phyloP scores from a whole-genome alignment of 2,888 invertebrate species.

The Leptinotarsa haldemani region DNA sequence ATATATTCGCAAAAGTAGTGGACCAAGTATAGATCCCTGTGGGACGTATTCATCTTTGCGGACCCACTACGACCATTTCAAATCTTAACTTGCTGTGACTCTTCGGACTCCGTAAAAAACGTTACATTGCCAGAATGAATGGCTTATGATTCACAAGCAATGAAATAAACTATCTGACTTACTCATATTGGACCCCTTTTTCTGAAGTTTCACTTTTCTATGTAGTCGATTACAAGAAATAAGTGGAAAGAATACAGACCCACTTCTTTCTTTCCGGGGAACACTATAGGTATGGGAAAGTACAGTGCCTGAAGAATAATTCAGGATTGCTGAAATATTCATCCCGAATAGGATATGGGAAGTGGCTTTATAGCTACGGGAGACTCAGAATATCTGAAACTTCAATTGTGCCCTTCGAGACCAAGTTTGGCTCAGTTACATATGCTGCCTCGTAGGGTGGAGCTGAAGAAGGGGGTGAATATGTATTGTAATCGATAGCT shows the following conservation, averaged over 20 bases:
- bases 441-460: not conserved
- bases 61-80: not conserved
- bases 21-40: no score
- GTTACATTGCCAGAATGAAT: no score
- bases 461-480: not conserved
- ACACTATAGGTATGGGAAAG: not conserved
- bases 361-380: constrained; percentile 32
- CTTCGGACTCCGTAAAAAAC: no score
- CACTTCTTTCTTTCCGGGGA: not conserved
- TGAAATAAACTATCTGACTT: no score
- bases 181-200: no score
- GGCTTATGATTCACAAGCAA: no score
- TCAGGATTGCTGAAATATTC: constrained; percentile 36
- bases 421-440: constrained; percentile 3
- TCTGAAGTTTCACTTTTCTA: no score
- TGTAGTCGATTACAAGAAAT: not conserved
- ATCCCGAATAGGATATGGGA: constrained; percentile 25
- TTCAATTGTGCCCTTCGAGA: constrained; percentile 25
- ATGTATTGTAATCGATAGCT: not conserved
- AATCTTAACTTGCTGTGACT: no score
- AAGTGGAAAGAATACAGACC: not conserved
- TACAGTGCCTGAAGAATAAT: constrained; percentile 30
- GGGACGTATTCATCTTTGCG: no score
- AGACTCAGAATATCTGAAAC: constrained; percentile 33
- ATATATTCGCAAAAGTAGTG: no score